A percentile compares a stretch with the other conserved stretches of the same genome.
Evolutionary conservation across 2,888 invertebrate genomes (phyloP).

Genomic region (Trissolcus brochymenae): DNA sequence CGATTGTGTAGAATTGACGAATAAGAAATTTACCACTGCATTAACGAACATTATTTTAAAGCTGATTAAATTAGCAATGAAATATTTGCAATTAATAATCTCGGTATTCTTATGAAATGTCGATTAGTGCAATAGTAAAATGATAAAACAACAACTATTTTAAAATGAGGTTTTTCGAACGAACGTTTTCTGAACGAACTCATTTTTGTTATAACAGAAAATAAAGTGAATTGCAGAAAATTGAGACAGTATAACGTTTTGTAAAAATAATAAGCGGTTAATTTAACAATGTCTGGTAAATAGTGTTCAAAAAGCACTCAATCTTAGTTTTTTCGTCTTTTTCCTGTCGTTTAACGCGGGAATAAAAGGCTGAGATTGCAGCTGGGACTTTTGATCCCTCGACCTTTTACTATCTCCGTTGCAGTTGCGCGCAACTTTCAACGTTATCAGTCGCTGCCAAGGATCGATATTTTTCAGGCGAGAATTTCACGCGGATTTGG

Average conservation of each 20-base stretch:
- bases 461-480: slow-evolving; percentile 54
- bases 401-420: slow-evolving; percentile 53
- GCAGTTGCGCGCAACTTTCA: slow-evolving; percentile 56
- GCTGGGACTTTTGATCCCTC: slow-evolving; percentile 54
- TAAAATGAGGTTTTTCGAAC: too few species aligned
- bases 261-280: slow-evolving; percentile 43
- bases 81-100: too few species aligned
- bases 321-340: slow-evolving; percentile 47
- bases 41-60: slow-evolving; percentile 15
- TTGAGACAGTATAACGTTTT: slow-evolving; percentile 9
- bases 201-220: not conserved
- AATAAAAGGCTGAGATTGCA: slow-evolving; percentile 54
- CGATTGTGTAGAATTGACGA: slow-evolving; percentile 24
- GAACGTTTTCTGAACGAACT: not conserved
- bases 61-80: not conserved
- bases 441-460: slow-evolving; percentile 49
- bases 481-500: slow-evolving; percentile 56
- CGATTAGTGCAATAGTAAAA: too few species aligned
- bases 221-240: not conserved
- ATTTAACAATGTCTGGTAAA: slow-evolving; percentile 47
- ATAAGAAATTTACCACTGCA: slow-evolving; percentile 37
- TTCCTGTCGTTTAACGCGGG: slow-evolving; percentile 55
- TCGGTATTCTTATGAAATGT: too few species aligned
- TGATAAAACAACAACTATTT: too few species aligned
- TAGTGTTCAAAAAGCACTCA: slow-evolving; percentile 48